phyloP scores from a whole-genome alignment of 2,797 vertebrate species.

The Acanthurus tractus region DNA sequence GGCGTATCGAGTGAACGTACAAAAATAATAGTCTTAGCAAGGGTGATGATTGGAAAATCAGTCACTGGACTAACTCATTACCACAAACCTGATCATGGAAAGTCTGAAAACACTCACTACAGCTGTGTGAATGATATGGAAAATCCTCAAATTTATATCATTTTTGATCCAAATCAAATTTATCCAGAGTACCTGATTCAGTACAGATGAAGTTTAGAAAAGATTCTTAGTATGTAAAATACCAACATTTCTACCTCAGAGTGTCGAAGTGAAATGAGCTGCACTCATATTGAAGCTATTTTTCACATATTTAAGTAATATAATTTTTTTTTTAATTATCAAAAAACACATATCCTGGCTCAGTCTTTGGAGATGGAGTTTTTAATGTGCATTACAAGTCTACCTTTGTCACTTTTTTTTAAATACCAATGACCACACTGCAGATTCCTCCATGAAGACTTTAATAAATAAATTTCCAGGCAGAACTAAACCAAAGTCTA shows the following conservation, averaged over 20 bases:
- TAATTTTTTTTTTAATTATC: too few species aligned
- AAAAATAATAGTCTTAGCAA: constrained; percentile 89
- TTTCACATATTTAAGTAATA: too few species aligned
- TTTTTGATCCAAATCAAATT: constrained; percentile 93
- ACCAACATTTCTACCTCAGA: too few species aligned
- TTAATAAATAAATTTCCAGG: background rate
- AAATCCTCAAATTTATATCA: constrained; percentile 87
- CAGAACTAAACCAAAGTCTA: constrained; percentile 12
- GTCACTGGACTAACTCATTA: constrained; percentile 74
- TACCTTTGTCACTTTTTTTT: too few species aligned
- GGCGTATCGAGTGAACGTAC: constrained; percentile 47
- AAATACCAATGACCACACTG: too few species aligned
- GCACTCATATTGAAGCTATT: too few species aligned
- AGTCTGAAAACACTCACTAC: constrained; percentile 83
- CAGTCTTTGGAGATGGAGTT: too few species aligned
- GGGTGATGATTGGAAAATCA: constrained; percentile 89
- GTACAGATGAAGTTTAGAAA: constrained; percentile 75
- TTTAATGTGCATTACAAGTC: too few species aligned
- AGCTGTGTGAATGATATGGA: constrained; percentile 88
- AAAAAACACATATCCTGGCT: too few species aligned
- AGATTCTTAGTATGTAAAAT: background rate
- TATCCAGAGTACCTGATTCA: constrained; percentile 93
- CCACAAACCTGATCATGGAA: constrained; percentile 85
- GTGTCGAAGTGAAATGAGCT: too few species aligned
- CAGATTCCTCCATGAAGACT: background rate